phyloP scores from a whole-genome alignment of 2,888 invertebrate genomes.

The Brenthis ino region DNA sequence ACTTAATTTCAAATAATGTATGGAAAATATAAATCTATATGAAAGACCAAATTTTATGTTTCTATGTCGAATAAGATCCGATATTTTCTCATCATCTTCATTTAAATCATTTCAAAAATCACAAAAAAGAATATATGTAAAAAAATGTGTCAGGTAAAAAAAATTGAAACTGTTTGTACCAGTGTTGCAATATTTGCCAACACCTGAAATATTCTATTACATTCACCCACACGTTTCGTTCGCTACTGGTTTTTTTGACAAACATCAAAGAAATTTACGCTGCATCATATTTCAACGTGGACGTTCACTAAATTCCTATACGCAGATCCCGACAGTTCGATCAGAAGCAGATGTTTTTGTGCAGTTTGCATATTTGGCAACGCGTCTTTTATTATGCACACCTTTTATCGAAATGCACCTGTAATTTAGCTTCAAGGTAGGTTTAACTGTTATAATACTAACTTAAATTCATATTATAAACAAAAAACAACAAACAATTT shows the following conservation, averaged over 20 bases:
- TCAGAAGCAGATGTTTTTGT: constrained; percentile 12
- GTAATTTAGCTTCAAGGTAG: neutral
- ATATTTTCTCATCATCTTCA: too few relatives aligned
- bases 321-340: constrained; percentile 17
- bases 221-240: constrained; percentile 15
- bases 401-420: neutral
- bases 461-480: too few relatives aligned
- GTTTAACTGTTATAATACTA: too few relatives aligned
- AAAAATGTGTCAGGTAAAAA: neutral
- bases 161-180: constrained; percentile 1
- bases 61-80: too few relatives aligned
- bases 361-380: neutral
- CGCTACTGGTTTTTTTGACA: constrained; percentile 23
- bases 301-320: constrained; percentile 20
- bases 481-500: neutral
- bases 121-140: too few relatives aligned
- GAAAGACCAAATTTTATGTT: too few relatives aligned
- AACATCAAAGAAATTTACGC: constrained; percentile 24
- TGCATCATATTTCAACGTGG: constrained; percentile 23
- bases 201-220: constrained; percentile 21
- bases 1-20: too few relatives aligned
- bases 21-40: too few relatives aligned
- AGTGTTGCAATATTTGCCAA: constrained; percentile 12
- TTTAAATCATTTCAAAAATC: too few relatives aligned
- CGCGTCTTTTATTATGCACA: neutral